phyloP scores from a whole-genome alignment of 2,113 vertebrate genomes.

The Thalassarche chlororhynchos region DNA sequence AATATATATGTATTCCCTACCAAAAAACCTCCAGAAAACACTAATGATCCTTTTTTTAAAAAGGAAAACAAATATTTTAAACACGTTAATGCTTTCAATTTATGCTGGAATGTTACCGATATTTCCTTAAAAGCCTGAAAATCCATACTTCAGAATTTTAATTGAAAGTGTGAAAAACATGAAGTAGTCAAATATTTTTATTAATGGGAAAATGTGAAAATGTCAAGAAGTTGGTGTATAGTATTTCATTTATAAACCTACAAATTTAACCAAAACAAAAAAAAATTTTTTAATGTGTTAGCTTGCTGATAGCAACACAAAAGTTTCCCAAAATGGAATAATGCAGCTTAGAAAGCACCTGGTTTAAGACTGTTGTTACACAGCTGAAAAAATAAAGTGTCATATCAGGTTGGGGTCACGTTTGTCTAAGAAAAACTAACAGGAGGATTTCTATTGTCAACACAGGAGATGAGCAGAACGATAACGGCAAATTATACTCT shows the following conservation, averaged over 20 bases:
- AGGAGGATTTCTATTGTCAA: slow-evolving; percentile 78
- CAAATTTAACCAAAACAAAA: not conserved
- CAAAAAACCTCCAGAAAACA: not conserved
- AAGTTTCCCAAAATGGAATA: not conserved
- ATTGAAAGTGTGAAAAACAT: not conserved
- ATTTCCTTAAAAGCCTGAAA: not conserved
- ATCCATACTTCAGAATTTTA: not conserved
- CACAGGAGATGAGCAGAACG: slow-evolving; percentile 73
- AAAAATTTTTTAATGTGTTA: not conserved
- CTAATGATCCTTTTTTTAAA: not conserved
- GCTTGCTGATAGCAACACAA: not conserved
- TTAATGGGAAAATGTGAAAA: not conserved
- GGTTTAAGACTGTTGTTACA: slow-evolving; percentile 50
- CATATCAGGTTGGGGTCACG: slow-evolving; percentile 65
- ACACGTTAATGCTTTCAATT: not conserved
- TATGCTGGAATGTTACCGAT: not conserved
- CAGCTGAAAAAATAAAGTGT: slow-evolving; percentile 80
- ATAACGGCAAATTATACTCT: slow-evolving; percentile 74
- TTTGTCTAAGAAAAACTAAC: slow-evolving; percentile 78
- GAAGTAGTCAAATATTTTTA: not conserved
- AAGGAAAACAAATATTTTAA: not conserved
- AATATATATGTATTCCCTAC: not conserved
- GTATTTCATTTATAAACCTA: not conserved
- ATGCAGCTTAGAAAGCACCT: slow-evolving; percentile 48
- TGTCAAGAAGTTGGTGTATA: not conserved